phyloP scores from a whole-genome alignment of 2,888 invertebrate genomes.

The Microchrysa polita region DNA sequence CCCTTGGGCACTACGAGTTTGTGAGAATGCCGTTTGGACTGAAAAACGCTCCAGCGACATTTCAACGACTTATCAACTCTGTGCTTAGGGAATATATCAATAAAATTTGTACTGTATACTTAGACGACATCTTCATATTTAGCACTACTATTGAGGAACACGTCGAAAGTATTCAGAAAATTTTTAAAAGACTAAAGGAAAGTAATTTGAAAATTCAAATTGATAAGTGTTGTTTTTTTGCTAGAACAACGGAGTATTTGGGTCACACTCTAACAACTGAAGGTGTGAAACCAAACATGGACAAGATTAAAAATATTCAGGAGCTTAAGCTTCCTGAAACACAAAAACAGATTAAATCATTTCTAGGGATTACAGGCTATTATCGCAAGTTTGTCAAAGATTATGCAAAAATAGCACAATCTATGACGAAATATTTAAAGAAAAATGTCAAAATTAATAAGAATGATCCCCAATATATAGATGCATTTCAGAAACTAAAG shows the following conservation, averaged over 20 bases:
- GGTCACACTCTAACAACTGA: slow-evolving; percentile 37
- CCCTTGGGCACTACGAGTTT: background rate
- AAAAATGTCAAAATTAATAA: slow-evolving; percentile 12
- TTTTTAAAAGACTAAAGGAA: slow-evolving; percentile 52
- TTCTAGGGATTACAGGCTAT: slow-evolving; percentile 42
- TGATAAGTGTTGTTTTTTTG: slow-evolving; percentile 41
- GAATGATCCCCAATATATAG: slow-evolving; percentile 32
- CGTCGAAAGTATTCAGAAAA: slow-evolving; percentile 49
- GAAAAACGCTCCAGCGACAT: slow-evolving; percentile 17
- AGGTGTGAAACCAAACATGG: slow-evolving; percentile 32
- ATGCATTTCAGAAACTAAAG: slow-evolving; percentile 10
- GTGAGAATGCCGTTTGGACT: background rate
- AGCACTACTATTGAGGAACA: slow-evolving; percentile 53
- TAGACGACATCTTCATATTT: slow-evolving; percentile 41
- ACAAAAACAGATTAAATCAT: slow-evolving; percentile 39
- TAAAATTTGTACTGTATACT: slow-evolving; percentile 48
- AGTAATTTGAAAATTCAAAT: slow-evolving; percentile 33
- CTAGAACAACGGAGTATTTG: slow-evolving; percentile 25
- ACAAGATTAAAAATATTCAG: slow-evolving; percentile 16
- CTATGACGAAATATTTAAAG: slow-evolving; percentile 19
- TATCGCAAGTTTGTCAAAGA: slow-evolving; percentile 41
- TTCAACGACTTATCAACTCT: slow-evolving; percentile 23
- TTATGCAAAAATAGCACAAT: slow-evolving; percentile 35
- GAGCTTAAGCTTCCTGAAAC: slow-evolving; percentile 24
- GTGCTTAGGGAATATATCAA: slow-evolving; percentile 52